Conservation (phyloP, 2,888 invertebrate genomes). For the Pyrocoelia pectoralis region DNA sequence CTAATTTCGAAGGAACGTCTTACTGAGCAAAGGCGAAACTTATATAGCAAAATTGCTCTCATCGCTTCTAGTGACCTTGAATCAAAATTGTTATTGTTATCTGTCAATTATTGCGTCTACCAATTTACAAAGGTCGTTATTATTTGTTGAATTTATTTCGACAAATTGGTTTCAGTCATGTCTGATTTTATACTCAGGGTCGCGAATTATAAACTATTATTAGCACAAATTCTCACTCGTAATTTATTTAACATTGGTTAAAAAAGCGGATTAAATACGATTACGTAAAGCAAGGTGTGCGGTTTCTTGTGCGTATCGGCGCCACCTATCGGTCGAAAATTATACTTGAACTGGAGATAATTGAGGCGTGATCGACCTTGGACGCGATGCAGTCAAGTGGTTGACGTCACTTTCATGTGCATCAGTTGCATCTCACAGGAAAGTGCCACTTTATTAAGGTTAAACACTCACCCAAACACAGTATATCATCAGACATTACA, state of each 20-base stretch:
- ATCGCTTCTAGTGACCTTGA: conserved; percentile 27
- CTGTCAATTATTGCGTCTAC: conserved; percentile 29
- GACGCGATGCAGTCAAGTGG: conserved; percentile 43
- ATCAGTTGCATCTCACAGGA: conserved; percentile 38
- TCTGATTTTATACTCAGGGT: conserved; percentile 22
- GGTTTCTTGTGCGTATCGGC: background rate
- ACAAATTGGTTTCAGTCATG: conserved; percentile 29
- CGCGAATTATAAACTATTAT: conserved; percentile 6
- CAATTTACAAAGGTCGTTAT: conserved; percentile 31
- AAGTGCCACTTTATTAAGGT: conserved; percentile 40
- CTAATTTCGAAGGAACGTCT: background rate
- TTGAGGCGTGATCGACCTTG: conserved; percentile 42
- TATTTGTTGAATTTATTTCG: conserved; percentile 24
- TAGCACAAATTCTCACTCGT: background rate
- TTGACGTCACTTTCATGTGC: conserved; percentile 43
- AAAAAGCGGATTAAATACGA: background rate
- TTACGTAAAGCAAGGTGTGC: background rate
- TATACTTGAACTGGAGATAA: conserved; percentile 40
- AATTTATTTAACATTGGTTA: conserved; percentile 4
- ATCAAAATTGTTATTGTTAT: conserved; percentile 30
- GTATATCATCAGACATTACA: conserved; percentile 31
- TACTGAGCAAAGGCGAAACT: background rate
- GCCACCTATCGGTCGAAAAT: conserved; percentile 25
- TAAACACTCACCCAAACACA: conserved; percentile 40
- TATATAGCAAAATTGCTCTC: conserved; percentile 13